phyloP scores from a whole-genome alignment of 2,797 vertebrate species.

The Myripristis jacobus region DNA sequence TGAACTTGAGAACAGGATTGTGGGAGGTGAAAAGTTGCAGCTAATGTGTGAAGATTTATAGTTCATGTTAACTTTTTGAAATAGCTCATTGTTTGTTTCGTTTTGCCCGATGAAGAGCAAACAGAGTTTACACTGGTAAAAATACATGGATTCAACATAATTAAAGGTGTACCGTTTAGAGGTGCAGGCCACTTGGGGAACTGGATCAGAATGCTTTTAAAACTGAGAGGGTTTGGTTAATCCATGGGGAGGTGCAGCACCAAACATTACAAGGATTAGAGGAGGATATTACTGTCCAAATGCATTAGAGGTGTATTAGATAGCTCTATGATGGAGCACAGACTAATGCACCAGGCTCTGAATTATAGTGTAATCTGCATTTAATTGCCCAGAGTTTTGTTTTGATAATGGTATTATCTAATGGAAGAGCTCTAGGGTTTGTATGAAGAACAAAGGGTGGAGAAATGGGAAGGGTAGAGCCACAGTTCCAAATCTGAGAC shows the following conservation, averaged over 20 bases:
- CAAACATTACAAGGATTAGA: constrained; percentile 81
- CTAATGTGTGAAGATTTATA: constrained; percentile 10
- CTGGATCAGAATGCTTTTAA: constrained; percentile 79
- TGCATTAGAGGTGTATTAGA: constrained; percentile 83
- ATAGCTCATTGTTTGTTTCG: background rate
- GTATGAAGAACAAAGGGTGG: constrained; percentile 47
- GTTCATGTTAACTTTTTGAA: background rate
- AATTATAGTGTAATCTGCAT: constrained; percentile 78
- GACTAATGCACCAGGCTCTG: constrained; percentile 78
- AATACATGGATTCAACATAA: constrained; percentile 33
- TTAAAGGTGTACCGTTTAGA: constrained; percentile 60
- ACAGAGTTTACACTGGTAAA: constrained; percentile 8
- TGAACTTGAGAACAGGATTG: constrained; percentile 1
- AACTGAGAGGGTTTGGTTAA: constrained; percentile 75
- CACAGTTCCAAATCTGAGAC: constrained; percentile 43
- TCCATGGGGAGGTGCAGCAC: constrained; percentile 68
- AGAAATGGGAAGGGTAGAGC: constrained; percentile 49
- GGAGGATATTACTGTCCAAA: constrained; percentile 76
- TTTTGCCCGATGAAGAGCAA: background rate
- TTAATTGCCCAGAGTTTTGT: constrained; percentile 82
- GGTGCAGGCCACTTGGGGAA: constrained; percentile 54
- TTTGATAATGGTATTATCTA: constrained; percentile 79
- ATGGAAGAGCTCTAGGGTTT: constrained; percentile 68
- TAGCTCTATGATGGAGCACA: constrained; percentile 71
- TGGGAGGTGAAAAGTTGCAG: constrained; percentile 13